Conservation (phyloP, 2,113 vertebrate species). For the Gambusia holbrooki region DNA sequence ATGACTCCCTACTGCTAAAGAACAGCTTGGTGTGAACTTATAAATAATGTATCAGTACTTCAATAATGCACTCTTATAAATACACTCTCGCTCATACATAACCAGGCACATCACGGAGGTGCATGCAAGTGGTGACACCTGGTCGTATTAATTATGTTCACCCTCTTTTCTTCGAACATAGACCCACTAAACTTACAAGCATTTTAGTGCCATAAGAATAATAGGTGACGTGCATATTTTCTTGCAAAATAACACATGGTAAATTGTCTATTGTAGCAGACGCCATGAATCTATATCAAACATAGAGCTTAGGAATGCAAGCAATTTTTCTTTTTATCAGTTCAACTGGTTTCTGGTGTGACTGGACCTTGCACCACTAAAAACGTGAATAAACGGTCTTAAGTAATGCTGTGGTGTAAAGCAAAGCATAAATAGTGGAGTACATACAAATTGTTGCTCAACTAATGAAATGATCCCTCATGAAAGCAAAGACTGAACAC, state of each 20-base stretch:
- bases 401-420: too few species aligned
- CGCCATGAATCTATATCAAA: not conserved
- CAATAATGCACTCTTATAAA: slow-evolving; percentile 8
- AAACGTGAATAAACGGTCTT: too few species aligned
- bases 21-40: slow-evolving; percentile 72
- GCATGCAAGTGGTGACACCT: slow-evolving; percentile 48
- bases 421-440: too few species aligned
- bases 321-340: too few species aligned
- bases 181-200: slow-evolving; percentile 22
- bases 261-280: not conserved
- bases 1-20: slow-evolving; percentile 60
- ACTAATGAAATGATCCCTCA: not conserved
- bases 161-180: slow-evolving; percentile 39
- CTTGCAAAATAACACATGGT: not conserved
- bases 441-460: not conserved
- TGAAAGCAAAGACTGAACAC: not conserved
- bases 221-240: not conserved
- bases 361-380: too few species aligned
- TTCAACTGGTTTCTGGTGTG: too few species aligned
- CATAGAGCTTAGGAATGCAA: too few species aligned
- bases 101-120: slow-evolving; percentile 6
- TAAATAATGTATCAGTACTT: slow-evolving; percentile 68
- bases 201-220: not conserved
- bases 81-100: slow-evolving; percentile 4
- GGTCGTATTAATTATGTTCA: slow-evolving; percentile 56